Evolutionary conservation across 2,888 invertebrate genomes (phyloP), one percentile per base, ranked within the genome.

Genomic region (Troglohyphantes excavatus): DNA sequence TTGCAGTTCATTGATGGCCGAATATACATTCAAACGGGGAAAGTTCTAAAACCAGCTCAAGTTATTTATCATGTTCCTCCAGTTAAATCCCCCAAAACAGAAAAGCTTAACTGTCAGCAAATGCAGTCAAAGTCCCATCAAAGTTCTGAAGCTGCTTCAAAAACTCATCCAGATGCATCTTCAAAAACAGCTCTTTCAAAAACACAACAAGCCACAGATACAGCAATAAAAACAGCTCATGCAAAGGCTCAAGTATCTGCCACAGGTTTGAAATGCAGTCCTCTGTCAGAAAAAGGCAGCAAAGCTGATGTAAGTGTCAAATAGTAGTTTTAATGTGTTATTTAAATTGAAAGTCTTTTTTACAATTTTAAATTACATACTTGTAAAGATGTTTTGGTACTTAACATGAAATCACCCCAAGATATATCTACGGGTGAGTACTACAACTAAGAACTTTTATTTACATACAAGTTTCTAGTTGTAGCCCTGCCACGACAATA

Each of bases 1-100:
- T 70, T 94, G 27, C 93, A 96, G 96, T 96, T 96, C 93, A 94
- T 96, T 23, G 96, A 96, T 93, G 96, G 96, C 0, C 95, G 95
- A 92, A 95, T 96, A 17, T 96, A 95, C 92, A 94, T 96, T 1
- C 96, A 96, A 93, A 95, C 96, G 81, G 96, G 96, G 0, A 95
- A 96, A 93, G 95, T 95, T 73, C 93, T 96, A 82, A 95, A 96
- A 68, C 95, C 96, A 26, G 91, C 91, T 13, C 88, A 91, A 65
- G 91, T 91, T 11, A 81, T 83, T 17, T 91, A 91, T 83, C 82
- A 78, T 70, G 46, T 76, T 39, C n/a, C 61, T 19, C 61, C 68
- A 19, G n/a, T 67, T 68, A 65, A 53, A 53, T 46, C 68, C 26
- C 11, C 27, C 11, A 46, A 68, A 33, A 59, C 26, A 39, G 33